Conservation (phyloP, 2,888 invertebrate species). For the Lasioglossum villosulum region DNA sequence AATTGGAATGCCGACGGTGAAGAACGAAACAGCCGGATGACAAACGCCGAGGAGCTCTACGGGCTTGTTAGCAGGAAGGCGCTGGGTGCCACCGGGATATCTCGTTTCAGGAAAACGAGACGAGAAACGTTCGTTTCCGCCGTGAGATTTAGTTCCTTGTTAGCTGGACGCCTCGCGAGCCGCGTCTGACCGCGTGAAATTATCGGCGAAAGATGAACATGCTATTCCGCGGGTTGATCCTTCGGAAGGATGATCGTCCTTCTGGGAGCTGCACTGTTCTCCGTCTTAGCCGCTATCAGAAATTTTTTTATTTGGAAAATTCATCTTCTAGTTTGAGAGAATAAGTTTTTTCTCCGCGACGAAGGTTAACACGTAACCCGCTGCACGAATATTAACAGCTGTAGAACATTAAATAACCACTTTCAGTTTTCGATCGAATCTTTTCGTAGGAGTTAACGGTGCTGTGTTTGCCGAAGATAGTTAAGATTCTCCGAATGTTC, state of each 20-base stretch:
- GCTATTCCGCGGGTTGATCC: background rate
- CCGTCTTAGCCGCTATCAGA: too few species aligned
- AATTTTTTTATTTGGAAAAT: background rate
- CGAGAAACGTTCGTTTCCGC: conserved; percentile 16
- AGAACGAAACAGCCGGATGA: conserved; percentile 24
- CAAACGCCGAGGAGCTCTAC: background rate
- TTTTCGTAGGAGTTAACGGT: background rate
- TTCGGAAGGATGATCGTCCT: background rate
- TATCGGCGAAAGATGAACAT: background rate
- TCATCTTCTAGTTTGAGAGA: too few species aligned
- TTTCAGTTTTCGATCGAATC: background rate
- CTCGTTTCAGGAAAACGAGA: conserved; percentile 29
- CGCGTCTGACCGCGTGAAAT: background rate
- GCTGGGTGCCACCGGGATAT: conserved; percentile 8
- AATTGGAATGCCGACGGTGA: conserved; percentile 2
- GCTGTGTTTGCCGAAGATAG: background rate
- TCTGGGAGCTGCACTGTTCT: background rate
- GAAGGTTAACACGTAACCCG: too few species aligned
- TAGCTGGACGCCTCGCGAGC: conserved; percentile 2
- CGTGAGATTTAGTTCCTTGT: conserved; percentile 35
- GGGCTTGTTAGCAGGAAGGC: conserved; percentile 23
- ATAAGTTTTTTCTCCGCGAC: too few species aligned
- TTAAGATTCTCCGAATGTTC: background rate
- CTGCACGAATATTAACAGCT: background rate
- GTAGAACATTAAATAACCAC: background rate